These are phyloP conservation scores for Ptilodon capucinus DNA, from an alignment of 2,888 invertebrate genomes.

Conservation along the genomic window DNA sequence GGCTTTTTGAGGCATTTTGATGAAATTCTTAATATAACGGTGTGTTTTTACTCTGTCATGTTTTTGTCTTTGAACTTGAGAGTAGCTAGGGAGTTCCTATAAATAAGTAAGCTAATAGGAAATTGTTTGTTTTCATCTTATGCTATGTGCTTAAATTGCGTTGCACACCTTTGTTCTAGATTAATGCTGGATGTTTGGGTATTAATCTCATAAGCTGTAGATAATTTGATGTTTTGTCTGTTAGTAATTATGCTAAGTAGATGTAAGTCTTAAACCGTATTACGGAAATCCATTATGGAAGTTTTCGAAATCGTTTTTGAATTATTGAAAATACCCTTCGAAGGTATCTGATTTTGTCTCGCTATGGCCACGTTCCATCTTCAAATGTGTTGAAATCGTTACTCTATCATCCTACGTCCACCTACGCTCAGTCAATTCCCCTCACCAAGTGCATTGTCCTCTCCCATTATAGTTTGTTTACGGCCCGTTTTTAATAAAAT, in stretches of 20 bases:
- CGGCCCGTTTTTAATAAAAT: conserved; percentile 29
- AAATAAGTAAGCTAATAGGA: background rate
- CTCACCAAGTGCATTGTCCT: conserved; percentile 24
- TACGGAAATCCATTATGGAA: no score
- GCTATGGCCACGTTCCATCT: no score
- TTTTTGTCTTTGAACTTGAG: conserved; percentile 1
- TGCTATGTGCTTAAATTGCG: background rate
- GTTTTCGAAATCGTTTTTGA: no score
- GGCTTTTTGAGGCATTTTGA: background rate
- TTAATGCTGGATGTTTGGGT: no score
- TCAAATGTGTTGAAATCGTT: no score
- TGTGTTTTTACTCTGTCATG: background rate
- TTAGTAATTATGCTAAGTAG: no score
- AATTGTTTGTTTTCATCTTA: background rate
- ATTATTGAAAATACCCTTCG: no score
- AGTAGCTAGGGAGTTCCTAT: background rate
- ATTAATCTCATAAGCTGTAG: no score
- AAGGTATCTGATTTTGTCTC: no score
- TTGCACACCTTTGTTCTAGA: no score
- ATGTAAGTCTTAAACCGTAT: no score
- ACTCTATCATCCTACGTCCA: background rate
- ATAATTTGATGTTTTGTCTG: no score
- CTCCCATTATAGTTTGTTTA: conserved; percentile 13
- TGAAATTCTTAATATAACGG: background rate
- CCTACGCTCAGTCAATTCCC: background rate